Percentiles rank a stretch among this genome's conserved stretches.
phyloP scores from a whole-genome alignment of 2,888 invertebrate species.

The Vesta saturnalis region DNA sequence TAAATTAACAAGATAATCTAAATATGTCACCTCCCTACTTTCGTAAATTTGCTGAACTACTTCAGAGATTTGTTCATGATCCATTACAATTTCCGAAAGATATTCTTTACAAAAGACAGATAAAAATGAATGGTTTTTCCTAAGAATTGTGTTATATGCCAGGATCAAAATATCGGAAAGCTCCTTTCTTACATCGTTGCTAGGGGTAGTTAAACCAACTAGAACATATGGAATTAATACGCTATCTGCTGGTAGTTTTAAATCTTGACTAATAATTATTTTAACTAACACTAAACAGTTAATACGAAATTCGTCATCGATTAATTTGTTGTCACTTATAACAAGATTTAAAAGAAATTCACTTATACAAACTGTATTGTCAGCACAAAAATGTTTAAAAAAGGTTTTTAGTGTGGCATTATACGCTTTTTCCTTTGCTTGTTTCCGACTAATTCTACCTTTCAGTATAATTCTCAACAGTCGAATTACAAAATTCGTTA shows the following conservation, averaged over 20 bases:
- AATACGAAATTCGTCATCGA: slow-evolving; percentile 63
- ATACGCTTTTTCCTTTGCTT: slow-evolving; percentile 39
- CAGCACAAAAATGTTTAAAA: slow-evolving; percentile 62
- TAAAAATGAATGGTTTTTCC: not conserved
- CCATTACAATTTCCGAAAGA: slow-evolving; percentile 71
- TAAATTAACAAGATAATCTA: slow-evolving; percentile 53
- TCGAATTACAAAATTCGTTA: slow-evolving; percentile 60
- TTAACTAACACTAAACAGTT: slow-evolving; percentile 60
- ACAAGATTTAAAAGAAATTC: slow-evolving; percentile 69
- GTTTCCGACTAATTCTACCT: slow-evolving; percentile 62
- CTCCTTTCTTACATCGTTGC: slow-evolving; percentile 65
- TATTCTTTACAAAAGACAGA: slow-evolving; percentile 60
- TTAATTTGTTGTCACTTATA: slow-evolving; percentile 47
- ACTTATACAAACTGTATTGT: slow-evolving; percentile 62
- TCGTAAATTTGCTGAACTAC: slow-evolving; percentile 71
- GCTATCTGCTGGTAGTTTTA: slow-evolving; percentile 51
- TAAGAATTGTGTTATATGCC: not conserved
- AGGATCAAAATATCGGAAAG: slow-evolving; percentile 48
- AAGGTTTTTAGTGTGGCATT: slow-evolving; percentile 60
- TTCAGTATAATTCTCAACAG: slow-evolving; percentile 65
- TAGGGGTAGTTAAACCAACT: slow-evolving; percentile 68
- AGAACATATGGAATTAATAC: slow-evolving; percentile 65
- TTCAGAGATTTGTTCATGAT: slow-evolving; percentile 73
- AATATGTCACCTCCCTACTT: slow-evolving; percentile 36
- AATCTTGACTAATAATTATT: not conserved